These are phyloP conservation scores for Epicampocera succincta DNA, from an alignment of 2,888 invertebrate genomes.

Conservation along the genomic window DNA sequence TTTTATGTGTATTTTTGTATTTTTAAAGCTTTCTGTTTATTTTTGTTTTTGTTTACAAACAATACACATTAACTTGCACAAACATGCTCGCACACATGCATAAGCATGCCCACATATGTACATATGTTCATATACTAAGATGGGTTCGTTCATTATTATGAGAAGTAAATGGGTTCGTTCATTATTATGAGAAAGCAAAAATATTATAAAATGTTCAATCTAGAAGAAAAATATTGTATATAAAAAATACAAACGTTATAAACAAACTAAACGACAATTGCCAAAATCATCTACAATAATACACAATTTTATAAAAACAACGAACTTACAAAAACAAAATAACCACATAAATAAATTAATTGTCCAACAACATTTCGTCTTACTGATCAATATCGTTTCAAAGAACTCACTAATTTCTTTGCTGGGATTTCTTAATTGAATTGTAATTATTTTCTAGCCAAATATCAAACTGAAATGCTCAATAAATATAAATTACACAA, in stretches of 20 bases:
- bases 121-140: neutral
- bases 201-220: neutral
- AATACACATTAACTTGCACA: neutral
- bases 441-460: neutral
- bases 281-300: no score
- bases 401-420: no score
- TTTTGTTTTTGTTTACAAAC: neutral
- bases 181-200: neutral
- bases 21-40: neutral
- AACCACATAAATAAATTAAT: no score
- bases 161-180: neutral
- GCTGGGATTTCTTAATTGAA: neutral
- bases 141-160: no score
- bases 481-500: slow-evolving; percentile 2
- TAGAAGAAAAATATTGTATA: no score
- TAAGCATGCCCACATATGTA: neutral
- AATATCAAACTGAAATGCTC: slow-evolving; percentile 7
- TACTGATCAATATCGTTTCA: no score
- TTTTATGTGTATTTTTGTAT: neutral
- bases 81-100: neutral
- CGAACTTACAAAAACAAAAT: no score
- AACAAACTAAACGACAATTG: neutral
- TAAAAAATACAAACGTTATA: no score
- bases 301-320: no score
- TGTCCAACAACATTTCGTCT: no score